Evolutionary conservation across 2,888 invertebrate genomes (phyloP).

Genomic region (Sipha maydis): DNA sequence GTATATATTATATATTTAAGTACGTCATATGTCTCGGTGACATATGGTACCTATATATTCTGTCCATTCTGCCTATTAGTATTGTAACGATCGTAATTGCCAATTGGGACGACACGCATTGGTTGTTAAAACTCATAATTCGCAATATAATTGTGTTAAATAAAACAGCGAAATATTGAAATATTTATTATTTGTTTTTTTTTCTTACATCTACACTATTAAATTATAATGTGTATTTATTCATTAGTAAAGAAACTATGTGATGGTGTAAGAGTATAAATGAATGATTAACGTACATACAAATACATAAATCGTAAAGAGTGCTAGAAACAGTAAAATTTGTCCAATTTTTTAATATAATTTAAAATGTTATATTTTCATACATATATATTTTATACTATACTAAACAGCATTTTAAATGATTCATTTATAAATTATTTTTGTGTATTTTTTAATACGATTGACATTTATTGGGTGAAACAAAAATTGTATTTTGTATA

Average conservation of each 20-base stretch:
- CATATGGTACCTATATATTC: background rate
- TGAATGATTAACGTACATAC: too few species aligned
- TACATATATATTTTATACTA: too few species aligned
- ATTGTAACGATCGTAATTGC: background rate
- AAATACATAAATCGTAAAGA: background rate
- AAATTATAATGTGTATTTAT: too few species aligned
- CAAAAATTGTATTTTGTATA: too few species aligned
- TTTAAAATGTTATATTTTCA: too few species aligned
- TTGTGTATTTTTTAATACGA: too few species aligned
- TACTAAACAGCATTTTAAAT: too few species aligned
- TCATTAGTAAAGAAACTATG: background rate
- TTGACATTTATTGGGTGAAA: too few species aligned
- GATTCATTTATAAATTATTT: too few species aligned
- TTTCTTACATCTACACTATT: too few species aligned
- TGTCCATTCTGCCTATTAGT: background rate
- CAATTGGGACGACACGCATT: background rate
- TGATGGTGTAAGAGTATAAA: background rate
- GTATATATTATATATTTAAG: background rate
- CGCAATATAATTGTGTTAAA: background rate
- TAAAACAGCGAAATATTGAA: background rate
- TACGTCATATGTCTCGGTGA: background rate
- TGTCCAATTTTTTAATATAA: too few species aligned
- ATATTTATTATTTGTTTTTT: background rate
- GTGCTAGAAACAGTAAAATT: too few species aligned
- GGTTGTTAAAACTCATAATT: background rate